These are phyloP conservation scores for Drosophila testacea DNA, from an alignment of 2,888 invertebrate genomes.

Conservation along the genomic window DNA sequence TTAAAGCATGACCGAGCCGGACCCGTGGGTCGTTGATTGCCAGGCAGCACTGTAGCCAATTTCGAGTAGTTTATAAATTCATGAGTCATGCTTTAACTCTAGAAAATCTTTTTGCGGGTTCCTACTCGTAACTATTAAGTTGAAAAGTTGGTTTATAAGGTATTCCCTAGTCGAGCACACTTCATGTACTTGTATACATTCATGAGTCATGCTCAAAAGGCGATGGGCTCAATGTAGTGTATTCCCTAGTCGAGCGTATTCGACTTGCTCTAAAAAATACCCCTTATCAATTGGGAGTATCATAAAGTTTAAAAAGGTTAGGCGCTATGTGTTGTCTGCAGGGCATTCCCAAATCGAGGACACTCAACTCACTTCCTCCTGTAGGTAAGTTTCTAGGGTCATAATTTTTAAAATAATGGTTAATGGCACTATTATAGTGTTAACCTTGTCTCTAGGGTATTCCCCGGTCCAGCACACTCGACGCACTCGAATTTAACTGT, in stretches of 20 bases:
- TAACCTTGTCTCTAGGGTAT: not conserved
- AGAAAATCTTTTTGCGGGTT: not conserved
- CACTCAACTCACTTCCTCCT: not conserved
- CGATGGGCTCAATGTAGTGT: not conserved
- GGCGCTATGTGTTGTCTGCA: not conserved
- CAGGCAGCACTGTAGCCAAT: constrained; percentile 15
- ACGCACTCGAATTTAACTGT: not conserved
- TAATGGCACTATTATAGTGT: too few species aligned
- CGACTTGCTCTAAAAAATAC: not conserved
- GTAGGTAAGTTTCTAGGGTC: too few species aligned
- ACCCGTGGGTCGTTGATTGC: not conserved
- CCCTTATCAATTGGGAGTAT: too few species aligned
- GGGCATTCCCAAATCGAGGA: not conserved
- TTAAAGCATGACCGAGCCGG: constrained; percentile 26
- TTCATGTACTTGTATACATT: not conserved
- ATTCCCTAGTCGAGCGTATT: not conserved
- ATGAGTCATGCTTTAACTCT: constrained; percentile 58
- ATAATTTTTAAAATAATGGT: too few species aligned
- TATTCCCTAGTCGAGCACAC: not conserved
- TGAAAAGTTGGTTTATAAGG: not conserved
- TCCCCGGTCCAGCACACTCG: not conserved
- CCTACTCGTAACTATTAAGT: too few species aligned
- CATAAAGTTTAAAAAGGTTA: too few species aligned
- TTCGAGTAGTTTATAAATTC: constrained; percentile 45
- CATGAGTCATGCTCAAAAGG: not conserved